These are phyloP conservation scores for Trichosurus vulpecula DNA, from an alignment of 2,797 vertebrate species.

Conservation along the genomic window DNA sequence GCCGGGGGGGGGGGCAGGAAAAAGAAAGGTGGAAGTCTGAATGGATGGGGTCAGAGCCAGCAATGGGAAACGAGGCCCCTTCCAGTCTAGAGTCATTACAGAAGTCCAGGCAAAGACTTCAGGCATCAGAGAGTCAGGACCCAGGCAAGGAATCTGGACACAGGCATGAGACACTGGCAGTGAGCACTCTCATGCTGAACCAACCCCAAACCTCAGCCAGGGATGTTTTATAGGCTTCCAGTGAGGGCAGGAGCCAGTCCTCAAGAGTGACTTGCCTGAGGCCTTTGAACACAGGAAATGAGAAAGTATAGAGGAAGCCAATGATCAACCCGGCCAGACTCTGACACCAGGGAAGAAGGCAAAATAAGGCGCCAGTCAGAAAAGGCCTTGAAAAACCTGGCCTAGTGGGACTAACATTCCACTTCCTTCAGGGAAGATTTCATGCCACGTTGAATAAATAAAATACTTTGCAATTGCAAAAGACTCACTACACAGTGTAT, in stretches of 20 bases:
- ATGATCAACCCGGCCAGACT: not conserved
- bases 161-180: not conserved
- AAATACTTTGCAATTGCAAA: conserved; percentile 65
- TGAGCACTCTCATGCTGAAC: not conserved
- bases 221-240: not conserved
- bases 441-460: conserved; percentile 73
- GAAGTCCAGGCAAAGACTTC: rapidly evolving
- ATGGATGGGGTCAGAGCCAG: rapidly evolving
- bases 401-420: conserved; percentile 15
- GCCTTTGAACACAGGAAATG: not conserved
- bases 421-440: conserved; percentile 69
- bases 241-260: not conserved
- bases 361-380: not conserved
- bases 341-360: not conserved
- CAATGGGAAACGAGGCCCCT: not conserved
- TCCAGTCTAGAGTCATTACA: rapidly evolving
- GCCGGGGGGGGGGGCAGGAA: not conserved
- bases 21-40: rapidly evolving
- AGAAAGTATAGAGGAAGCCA: not conserved
- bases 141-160: not conserved
- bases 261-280: not conserved
- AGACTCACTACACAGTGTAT: conserved; percentile 50
- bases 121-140: not conserved
- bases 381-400: not conserved
- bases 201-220: not conserved